Conservation (phyloP, 1,140 invertebrate genomes). For the Heliconius eleuchia region DNA sequence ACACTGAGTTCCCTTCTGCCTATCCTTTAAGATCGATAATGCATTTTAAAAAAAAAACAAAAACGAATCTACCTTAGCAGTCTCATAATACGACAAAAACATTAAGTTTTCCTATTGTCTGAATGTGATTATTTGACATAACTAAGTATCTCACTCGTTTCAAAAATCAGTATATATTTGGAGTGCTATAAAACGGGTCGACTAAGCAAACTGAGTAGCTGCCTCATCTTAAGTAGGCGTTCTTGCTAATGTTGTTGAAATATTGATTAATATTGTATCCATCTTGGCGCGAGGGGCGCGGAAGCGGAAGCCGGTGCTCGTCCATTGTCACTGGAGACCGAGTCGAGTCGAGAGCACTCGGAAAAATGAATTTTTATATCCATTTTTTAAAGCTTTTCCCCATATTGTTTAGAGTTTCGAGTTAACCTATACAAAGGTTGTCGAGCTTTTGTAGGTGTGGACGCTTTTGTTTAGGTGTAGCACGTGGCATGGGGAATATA, state of each 20-base stretch:
- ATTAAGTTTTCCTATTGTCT: background rate
- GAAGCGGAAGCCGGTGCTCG: conserved; percentile 60
- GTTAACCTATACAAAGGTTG: conserved; percentile 15
- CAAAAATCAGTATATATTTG: background rate
- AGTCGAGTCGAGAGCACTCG: conserved; percentile 43
- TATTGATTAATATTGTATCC: conserved; percentile 80
- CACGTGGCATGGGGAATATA: background rate
- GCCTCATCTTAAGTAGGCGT: conserved; percentile 62
- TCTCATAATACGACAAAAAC: background rate
- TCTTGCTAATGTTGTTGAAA: conserved; percentile 76
- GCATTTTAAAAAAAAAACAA: background rate
- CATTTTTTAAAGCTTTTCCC: conserved; percentile 22
- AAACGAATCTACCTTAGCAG: background rate
- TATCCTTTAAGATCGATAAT: background rate
- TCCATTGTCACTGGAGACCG: conserved; percentile 60
- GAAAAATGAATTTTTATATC: conserved; percentile 30
- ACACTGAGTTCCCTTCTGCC: background rate
- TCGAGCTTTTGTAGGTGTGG: conserved; percentile 3
- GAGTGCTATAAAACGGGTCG: conserved; percentile 19
- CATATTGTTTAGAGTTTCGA: conserved; percentile 13
- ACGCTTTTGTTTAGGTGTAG: conserved; percentile 1
- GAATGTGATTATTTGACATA: background rate
- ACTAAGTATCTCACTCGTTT: background rate
- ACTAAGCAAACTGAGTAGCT: conserved; percentile 54
- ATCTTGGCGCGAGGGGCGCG: conserved; percentile 59